Base-by-base conservation (phyloP, 1,140 invertebrate genomes). In the Condylostylus longicornis region DNA sequence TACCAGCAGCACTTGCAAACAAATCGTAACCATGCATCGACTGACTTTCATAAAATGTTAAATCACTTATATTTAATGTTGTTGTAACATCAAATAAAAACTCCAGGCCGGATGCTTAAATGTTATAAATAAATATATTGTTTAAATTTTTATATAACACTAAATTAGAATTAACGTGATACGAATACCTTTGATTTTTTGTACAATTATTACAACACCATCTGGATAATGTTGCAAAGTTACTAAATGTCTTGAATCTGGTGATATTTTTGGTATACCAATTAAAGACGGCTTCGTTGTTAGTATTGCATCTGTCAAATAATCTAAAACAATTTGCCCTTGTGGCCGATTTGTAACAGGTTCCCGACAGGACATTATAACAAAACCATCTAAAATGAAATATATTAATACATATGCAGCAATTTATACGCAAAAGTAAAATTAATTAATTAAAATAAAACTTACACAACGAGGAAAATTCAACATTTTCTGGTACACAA, bases 51-150 rank as follows among this genome's bases (percentile, higher is more conserved):
- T 81, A 81, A 54, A 85, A 85, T 7, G 77, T 73, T 23, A 83
- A 69, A 48, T 81, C 78, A 42, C 79, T 81, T 39, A 86, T 74
- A 49, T 78, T 77, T 17, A 82, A 59, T 4, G 76, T 79, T 5
- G 81, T 82, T 56, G 77, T 80, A 14, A 84, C 79, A 50, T 84
- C 81, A 59, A 82, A 83, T 8, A 69, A 61, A 50, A 82, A 82
- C 43, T 72, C 67, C 19, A 84, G 48, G 32, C 76, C 78, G 42
- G 60, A 65, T 27, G 71, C 75, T 78, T 18, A 14, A 8, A 31
- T 31, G 29, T 13, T 6, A 31, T 7, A 31, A 35, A 35, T 19
- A 38, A 42, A 27, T 10, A 29, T 17, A 30, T 33, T 34, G 20
- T 7, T 41, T 29, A 25, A 25, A 25, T 8, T 25, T 25, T 25